Percentiles rank a stretch among this genome's conserved stretches.
phyloP scores from a whole-genome alignment of 2,888 invertebrate genomes.

The Morpho helenor region DNA sequence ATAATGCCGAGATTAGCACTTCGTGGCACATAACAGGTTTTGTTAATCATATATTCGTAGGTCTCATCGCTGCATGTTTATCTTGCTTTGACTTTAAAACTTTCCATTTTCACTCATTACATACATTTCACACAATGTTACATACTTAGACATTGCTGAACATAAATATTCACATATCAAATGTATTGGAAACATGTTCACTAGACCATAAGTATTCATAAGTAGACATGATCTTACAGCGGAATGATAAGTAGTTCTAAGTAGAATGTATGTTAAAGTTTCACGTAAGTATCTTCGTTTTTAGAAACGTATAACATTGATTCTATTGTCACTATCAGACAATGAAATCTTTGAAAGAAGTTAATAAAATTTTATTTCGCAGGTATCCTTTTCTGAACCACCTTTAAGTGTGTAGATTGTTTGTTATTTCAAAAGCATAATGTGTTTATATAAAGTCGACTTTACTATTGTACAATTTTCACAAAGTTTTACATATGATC shows the following conservation, averaged over 20 bases:
- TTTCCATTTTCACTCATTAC: slow-evolving; percentile 3
- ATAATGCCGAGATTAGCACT: too few relatives aligned
- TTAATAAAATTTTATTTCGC: too few relatives aligned
- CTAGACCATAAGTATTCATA: slow-evolving; percentile 6
- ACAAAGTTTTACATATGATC: slow-evolving; percentile 13
- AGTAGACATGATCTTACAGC: slow-evolving; percentile 2
- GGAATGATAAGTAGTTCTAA: slow-evolving; percentile 6
- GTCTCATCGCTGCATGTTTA: slow-evolving; percentile 1
- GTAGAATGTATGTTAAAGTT: background rate
- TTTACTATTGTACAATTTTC: slow-evolving; percentile 3
- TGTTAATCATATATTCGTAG: too few relatives aligned
- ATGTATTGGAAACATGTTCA: slow-evolving; percentile 1
- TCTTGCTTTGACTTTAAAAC: slow-evolving; percentile 3
- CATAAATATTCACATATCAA: slow-evolving; percentile 6
- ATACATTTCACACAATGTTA: slow-evolving; percentile 3
- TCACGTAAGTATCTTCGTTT: background rate
- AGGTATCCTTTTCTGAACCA: too few relatives aligned
- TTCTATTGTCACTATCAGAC: too few relatives aligned
- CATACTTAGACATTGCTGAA: background rate
- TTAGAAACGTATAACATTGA: background rate
- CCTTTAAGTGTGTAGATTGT: too few relatives aligned
- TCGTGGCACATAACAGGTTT: too few relatives aligned
- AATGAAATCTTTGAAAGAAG: too few relatives aligned
- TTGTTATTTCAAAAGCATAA: background rate
- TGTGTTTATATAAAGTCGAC: background rate